Evolutionary conservation across 2,113 vertebrate species (phyloP), one percentile per base, ranked within the genome.

Genomic region (Hucho hucho): DNA sequence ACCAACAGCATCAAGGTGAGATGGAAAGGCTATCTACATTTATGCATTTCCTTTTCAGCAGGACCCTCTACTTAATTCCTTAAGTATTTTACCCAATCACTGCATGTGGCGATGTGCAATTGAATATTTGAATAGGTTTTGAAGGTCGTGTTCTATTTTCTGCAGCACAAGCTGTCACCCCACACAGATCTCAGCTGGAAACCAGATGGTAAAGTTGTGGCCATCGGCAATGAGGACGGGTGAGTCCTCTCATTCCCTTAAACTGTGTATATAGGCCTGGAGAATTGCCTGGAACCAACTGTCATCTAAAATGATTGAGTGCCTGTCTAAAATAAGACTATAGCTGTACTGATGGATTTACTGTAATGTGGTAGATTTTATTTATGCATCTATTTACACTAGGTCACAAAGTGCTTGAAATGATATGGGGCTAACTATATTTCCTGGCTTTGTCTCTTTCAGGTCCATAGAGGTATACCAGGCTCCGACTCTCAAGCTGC

Each of bases 141-240:
- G n/a, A 79, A 47, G 37, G 65, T 67, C 84, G 75, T 69, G 69
- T 77, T 49, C 90, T 65, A 71, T 82, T 86, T 89, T 82, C 87
- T 81, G 22, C 89, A 99, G 98, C 95, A 99, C 90, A 98, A 98
- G 80, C 84, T 98, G 79, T 95, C 96, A 53, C 92, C 94, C 0
- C 97, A 94, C 88, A 98, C 96, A 24, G 98, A 99, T 85, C 83
- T 99, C 89, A 95, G 93, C 92, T 99, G 97, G 98, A 99, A 97
- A 89, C 93, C 96, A 25, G 97, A 98, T 80, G 94, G 95, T 74
- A 95, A 87, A 85, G 88, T 94, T 73, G 84, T 99, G 78, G 97
- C 97, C 76, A 91, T 99, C 75, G 98, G 98, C 83, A 99, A 98
- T 65, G 98, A 99, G 90, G 97, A 99, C 70, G 98, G 98, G 98